Percentiles rank a stretch among this genome's conserved stretches.
phyloP scores from a whole-genome alignment of 1,140 invertebrate species.

The Dufourea novaeangliae region DNA sequence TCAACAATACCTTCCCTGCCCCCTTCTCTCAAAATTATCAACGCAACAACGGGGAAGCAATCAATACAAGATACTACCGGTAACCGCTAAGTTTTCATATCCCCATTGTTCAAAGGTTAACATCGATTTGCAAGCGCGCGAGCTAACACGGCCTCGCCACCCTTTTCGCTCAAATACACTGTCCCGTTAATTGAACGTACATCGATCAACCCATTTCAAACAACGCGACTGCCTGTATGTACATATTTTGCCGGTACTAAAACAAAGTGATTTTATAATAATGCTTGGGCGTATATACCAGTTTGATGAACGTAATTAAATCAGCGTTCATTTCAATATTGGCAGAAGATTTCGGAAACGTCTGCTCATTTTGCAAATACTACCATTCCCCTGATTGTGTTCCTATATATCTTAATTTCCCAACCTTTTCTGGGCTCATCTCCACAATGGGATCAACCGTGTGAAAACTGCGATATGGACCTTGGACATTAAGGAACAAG shows the following conservation, averaged over 20 bases:
- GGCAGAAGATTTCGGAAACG: not conserved
- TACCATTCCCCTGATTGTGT: too few relatives aligned
- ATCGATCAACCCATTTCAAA: slow-evolving; percentile 30
- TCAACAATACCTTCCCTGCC: not conserved
- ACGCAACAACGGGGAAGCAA: not conserved
- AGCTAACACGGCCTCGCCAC: not conserved
- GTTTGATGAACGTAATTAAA: slow-evolving; percentile 15
- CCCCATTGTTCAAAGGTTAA: not conserved
- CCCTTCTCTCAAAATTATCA: not conserved
- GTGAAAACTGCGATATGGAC: too few relatives aligned
- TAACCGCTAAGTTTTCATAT: not conserved
- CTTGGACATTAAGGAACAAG: too few relatives aligned
- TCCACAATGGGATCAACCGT: too few relatives aligned
- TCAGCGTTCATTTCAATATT: slow-evolving; percentile 29
- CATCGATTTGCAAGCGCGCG: not conserved
- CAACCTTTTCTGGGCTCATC: too few relatives aligned
- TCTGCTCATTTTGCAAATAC: slow-evolving; percentile 7
- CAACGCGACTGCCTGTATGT: not conserved
- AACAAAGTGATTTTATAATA: slow-evolving; percentile 43
- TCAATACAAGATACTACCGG: not conserved
- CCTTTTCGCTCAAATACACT: slow-evolving; percentile 24
- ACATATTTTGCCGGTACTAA: slow-evolving; percentile 8
- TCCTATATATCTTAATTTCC: too few relatives aligned
- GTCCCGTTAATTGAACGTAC: slow-evolving; percentile 30
- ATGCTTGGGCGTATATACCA: not conserved